phyloP scores from a whole-genome alignment of 2,113 vertebrate genomes.

The Misgurnus anguillicaudatus region DNA sequence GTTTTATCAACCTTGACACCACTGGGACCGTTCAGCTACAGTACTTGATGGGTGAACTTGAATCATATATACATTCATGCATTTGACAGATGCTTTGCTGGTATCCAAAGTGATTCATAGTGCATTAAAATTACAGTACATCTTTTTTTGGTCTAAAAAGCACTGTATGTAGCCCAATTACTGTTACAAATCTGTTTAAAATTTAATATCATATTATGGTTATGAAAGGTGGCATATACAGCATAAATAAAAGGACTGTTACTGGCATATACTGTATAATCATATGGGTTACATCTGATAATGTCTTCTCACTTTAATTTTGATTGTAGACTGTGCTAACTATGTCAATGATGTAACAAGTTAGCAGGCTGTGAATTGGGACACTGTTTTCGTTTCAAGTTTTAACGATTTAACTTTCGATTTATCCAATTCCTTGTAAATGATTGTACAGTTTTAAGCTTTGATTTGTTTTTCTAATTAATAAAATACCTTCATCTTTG shows the following conservation, averaged over 20 bases:
- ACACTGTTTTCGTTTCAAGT: conserved; percentile 24
- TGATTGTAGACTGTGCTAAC: conserved; percentile 7
- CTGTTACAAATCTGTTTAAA: neutral
- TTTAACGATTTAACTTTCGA: conserved; percentile 34
- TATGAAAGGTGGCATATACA: neutral
- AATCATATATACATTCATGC: too few species aligned
- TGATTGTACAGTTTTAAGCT: conserved; percentile 64
- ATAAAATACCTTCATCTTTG: conserved; percentile 71
- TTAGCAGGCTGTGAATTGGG: too few species aligned
- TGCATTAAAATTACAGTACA: too few species aligned
- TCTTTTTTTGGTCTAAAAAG: too few species aligned
- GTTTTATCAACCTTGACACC: conserved; percentile 4
- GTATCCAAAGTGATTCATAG: too few species aligned
- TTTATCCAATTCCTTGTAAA: conserved; percentile 8
- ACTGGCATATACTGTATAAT: neutral
- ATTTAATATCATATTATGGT: neutral
- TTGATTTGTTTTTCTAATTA: conserved; percentile 72
- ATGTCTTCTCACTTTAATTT: neutral
- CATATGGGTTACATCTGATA: conserved; percentile 2
- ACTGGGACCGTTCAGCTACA: conserved; percentile 14
- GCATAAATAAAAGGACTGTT: neutral
- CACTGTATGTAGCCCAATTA: neutral
- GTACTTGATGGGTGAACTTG: neutral
- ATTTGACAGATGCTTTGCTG: too few species aligned
- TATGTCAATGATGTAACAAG: neutral